These are phyloP conservation scores for Vimba vimba DNA, from an alignment of 2,113 vertebrate genomes.

Conservation along the genomic window DNA sequence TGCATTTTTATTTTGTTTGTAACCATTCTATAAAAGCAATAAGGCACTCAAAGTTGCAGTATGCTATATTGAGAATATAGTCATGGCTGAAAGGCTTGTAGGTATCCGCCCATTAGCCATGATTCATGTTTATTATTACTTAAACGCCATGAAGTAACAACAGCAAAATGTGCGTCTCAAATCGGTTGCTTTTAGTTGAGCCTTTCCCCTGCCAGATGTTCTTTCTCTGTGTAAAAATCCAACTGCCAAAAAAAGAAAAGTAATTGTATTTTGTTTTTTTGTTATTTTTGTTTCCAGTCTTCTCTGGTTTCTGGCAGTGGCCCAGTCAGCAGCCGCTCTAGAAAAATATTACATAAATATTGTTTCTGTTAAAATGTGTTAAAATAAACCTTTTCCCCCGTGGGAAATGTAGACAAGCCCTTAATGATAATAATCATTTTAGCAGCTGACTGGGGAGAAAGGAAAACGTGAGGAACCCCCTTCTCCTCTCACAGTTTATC, in stretches of 20 bases:
- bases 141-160: constrained; percentile 34
- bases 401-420: constrained; percentile 54
- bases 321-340: constrained; percentile 62
- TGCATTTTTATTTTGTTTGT: not conserved
- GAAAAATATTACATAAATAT: constrained; percentile 65
- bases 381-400: constrained; percentile 64
- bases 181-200: not conserved
- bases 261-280: constrained; percentile 32
- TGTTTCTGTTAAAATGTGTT: constrained; percentile 66
- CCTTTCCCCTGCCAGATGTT: constrained; percentile 64
- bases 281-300: constrained; percentile 23
- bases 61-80: not conserved
- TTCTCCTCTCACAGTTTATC: constrained; percentile 18
- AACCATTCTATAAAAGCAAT: not conserved
- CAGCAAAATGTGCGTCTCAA: constrained; percentile 27
- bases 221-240: constrained; percentile 60
- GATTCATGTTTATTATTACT: constrained; percentile 20
- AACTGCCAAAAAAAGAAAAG: constrained; percentile 48
- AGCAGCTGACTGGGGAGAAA: constrained; percentile 42
- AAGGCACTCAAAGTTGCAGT: not conserved
- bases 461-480: not conserved
- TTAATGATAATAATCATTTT: constrained; percentile 66
- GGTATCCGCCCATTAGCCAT: not conserved
- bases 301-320: constrained; percentile 54
- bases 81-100: not conserved